A percentile compares a stretch with the other conserved stretches of the same genome.
Conservation (phyloP, 2,888 invertebrate genomes). For the Blastobasis lacticolella region DNA sequence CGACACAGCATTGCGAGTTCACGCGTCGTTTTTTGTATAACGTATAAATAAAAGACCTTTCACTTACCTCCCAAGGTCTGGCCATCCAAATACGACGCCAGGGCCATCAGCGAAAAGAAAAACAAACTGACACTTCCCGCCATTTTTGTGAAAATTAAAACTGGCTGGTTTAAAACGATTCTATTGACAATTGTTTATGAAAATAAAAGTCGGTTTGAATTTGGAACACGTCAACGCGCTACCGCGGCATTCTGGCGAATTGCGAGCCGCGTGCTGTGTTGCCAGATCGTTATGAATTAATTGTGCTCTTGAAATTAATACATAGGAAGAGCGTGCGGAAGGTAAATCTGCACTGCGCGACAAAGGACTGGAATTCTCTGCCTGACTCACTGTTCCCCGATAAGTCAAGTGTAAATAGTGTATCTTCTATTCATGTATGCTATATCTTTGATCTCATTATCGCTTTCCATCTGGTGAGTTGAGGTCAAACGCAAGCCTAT, state of each 20-base stretch:
- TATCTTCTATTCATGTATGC: too few species aligned
- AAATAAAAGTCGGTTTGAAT: constrained; percentile 18
- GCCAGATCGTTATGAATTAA: not conserved
- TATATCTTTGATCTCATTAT: too few species aligned
- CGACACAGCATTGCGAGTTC: too few species aligned
- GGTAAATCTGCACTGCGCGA: too few species aligned
- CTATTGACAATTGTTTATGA: constrained; percentile 2
- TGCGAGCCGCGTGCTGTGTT: not conserved
- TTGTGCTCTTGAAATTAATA: not conserved
- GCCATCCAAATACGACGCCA: constrained; percentile 42
- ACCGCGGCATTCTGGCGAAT: constrained; percentile 10
- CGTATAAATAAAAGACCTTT: constrained; percentile 41
- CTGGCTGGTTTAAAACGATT: not conserved
- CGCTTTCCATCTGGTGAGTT: too few species aligned
- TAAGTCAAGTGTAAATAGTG: too few species aligned
- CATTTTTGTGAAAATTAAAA: constrained; percentile 29
- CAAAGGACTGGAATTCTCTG: too few species aligned
- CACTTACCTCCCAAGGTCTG: constrained; percentile 66
- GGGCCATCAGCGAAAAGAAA: constrained; percentile 29
- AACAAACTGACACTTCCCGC: constrained; percentile 31
- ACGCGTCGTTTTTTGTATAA: too few species aligned
- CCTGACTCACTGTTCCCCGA: too few species aligned
- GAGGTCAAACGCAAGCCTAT: too few species aligned
- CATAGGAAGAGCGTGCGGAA: too few species aligned
- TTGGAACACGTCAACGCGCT: constrained; percentile 30